Base-by-base conservation (phyloP, 2,888 invertebrate genomes). In the Tachystola acroxantha region DNA sequence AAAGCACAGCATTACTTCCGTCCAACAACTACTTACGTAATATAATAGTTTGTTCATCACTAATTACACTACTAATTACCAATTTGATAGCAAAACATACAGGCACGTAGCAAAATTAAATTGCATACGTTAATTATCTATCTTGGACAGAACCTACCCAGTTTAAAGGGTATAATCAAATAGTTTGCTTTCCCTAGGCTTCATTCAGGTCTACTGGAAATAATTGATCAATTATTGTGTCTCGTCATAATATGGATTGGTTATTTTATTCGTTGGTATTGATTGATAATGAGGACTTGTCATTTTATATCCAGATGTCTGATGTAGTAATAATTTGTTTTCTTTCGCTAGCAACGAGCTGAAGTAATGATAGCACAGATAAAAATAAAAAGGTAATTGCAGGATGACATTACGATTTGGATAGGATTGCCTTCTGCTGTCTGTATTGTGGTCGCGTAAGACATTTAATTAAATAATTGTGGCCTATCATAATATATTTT, bases 61-160 rank as follows among this genome's bases (percentile, higher is more conserved):
- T 57, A 57, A 63, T 64, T 59, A 58, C 39, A 45, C 39, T 40
- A 24, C 51, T 63, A 61, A 64, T 61, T 55, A 16, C 16, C 6
- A 16, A 16, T 16, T 16, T 4, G 16, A 6, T 16, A 57, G 56
- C 62, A 63, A 64, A 67, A 45, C 45, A 55, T 53, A 60, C 49
- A 61, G 53, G 59, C 54, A 45, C 16, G 30, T 19, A 30, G 51
- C 45, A 43, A 48, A 50, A 43, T 11, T 46, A 51, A 49, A 44
- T 49, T 50, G 48, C 57, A 52, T 53, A 57, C 54, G 51, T 62
- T 64, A 57, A 60, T 60, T 52, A 47, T 33, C 27, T 2, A 11
- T 27, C 27, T 27, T 27, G 27, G 6, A 7, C 27, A n/a, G 10
- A 6, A 24, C 6, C 6, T 16, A 24, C 7, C n/a, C 7, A 24